Evolutionary conservation across 1,140 invertebrate species (phyloP), one percentile per base, ranked within the genome.

Genomic region (Liolophura sinensis): DNA sequence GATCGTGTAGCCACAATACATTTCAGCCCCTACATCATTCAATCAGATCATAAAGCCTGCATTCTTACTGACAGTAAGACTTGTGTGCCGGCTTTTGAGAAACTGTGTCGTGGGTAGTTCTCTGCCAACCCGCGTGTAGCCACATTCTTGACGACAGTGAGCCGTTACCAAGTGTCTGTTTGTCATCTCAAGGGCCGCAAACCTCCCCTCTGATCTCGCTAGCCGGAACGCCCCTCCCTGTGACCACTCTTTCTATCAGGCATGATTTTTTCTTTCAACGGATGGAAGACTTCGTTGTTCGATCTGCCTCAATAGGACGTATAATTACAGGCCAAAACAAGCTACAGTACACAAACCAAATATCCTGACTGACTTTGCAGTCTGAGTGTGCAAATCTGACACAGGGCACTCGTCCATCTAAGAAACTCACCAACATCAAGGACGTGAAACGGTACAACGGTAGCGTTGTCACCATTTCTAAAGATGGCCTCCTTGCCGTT

Each of bases 41-140:
- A 74, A 25, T 70, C 65, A 4, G 46, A 54, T n/a, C 49, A 61
- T 24, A 12, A 55, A 51, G 50, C 66, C 0, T 65, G 68, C 55
- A 25, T 72, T 7, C 52, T 72, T 6, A 72, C 70, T 15, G 68
- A 74, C n/a, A 75, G 69, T 58, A 67, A 71, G 58, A 69, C 71
- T 31, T 71, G 73, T 46, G 71, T 75, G 18, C 67, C 67, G 52
- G 64, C 73, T 9, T 68, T 56, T 63, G 66, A 68, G 50, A 75
- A 68, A 52, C 57, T 75, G 4, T 71, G 67, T 48, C 57, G 71
- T 47, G 69, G 67, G 14, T 63, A 75, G 50, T 75, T 75, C 59
- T 73, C 64, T 6, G 49, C 68, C 12, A 73, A 64, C 27, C 73
- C 64, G 14, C 55, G 68, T 15, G 60, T 73, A 1, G 54, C 68